Conservation (phyloP, 2,888 invertebrate species). For the Eupithecia exiguata region DNA sequence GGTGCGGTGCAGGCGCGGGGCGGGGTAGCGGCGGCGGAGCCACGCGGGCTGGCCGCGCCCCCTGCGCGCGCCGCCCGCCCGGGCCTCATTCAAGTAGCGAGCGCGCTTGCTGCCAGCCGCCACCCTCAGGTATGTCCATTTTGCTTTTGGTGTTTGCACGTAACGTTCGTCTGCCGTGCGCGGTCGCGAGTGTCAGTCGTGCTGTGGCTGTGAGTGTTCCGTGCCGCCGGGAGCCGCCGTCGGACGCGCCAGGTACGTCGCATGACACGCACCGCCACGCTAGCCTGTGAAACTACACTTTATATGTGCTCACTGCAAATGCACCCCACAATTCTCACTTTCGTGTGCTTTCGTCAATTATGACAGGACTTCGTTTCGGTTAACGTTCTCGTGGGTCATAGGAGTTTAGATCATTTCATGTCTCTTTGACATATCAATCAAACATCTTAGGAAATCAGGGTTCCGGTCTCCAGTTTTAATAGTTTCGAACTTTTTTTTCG, state of each 20-base stretch:
- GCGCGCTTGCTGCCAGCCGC: conserved; percentile 81
- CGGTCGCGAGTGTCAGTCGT: conserved; percentile 79
- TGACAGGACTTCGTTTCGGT: conserved; percentile 18
- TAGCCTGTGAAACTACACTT: conserved; percentile 50
- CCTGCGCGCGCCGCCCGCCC: conserved; percentile 84
- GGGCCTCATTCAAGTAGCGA: conserved; percentile 82
- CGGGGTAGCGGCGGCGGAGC: conserved; percentile 73
- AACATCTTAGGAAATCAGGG: neutral
- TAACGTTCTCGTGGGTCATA: conserved; percentile 10
- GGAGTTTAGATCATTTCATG: neutral
- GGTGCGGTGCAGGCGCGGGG: conserved; percentile 59
- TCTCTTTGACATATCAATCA: neutral
- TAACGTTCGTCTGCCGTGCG: conserved; percentile 65
- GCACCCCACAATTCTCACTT: conserved; percentile 44
- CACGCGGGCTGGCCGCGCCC: conserved; percentile 85
- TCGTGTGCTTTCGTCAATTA: conserved; percentile 29
- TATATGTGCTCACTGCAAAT: conserved; percentile 51
- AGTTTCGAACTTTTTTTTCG: neutral
- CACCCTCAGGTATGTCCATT: conserved; percentile 83
- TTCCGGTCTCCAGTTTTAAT: neutral
- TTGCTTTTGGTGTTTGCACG: conserved; percentile 81
- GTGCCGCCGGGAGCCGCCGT: conserved; percentile 49
- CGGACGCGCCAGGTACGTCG: conserved; percentile 66
- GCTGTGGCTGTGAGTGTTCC: conserved; percentile 74
- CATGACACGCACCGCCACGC: conserved; percentile 65